Percentiles rank a stretch among this genome's conserved stretches.
Evolutionary conservation across 2,113 vertebrate species (phyloP).

Genomic region (Peromyscus polionotus): DNA sequence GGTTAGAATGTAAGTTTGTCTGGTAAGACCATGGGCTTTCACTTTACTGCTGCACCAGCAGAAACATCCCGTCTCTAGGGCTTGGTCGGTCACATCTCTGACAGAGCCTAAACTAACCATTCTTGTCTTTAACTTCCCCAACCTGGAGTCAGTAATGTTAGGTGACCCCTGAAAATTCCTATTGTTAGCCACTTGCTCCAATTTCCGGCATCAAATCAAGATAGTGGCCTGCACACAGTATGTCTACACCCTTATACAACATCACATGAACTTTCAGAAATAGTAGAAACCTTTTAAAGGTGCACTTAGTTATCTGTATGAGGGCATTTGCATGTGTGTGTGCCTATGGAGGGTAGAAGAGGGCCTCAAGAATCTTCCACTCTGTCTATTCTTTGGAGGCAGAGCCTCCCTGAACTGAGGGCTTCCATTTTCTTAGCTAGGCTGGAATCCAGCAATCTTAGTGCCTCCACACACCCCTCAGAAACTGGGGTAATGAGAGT

Average conservation of each 20-base stretch:
- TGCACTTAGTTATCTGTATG: neutral
- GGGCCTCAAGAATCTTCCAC: too few relatives aligned
- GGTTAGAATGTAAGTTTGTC: neutral
- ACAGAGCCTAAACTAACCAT: neutral
- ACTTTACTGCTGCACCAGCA: neutral
- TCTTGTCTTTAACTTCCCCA: neutral
- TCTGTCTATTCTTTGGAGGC: neutral
- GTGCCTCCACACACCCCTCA: neutral
- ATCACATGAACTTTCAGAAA: neutral
- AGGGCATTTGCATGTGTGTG: neutral
- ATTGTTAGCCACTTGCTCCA: slow-evolving; percentile 14
- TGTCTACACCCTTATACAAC: neutral
- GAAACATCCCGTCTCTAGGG: accelerated
- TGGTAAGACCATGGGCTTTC: neutral
- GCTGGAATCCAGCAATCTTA: neutral
- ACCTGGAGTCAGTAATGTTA: neutral
- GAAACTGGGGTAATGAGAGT: too few relatives aligned
- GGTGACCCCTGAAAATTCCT: neutral
- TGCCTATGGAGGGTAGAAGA: neutral
- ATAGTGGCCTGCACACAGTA: neutral
- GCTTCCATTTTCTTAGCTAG: neutral
- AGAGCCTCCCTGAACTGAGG: neutral
- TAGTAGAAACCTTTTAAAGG: neutral
- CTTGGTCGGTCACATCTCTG: accelerated
- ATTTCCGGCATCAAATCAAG: neutral